A percentile compares a stretch with the other conserved stretches of the same genome.
Evolutionary conservation across 2,113 vertebrate species (phyloP).

Genomic region (Callopanchax toddi): DNA sequence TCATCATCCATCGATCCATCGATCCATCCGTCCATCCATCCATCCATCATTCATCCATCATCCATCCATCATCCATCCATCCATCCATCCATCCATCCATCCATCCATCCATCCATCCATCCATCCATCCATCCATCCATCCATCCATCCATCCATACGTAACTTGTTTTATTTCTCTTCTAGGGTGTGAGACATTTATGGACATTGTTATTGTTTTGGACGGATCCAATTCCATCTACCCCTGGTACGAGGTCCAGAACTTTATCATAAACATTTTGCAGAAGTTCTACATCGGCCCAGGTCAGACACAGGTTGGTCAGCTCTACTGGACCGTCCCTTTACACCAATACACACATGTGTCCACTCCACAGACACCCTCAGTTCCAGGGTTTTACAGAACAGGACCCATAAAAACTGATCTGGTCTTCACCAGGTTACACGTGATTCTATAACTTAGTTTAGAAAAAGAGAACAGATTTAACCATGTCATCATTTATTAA

Average conservation of each 20-base stretch:
- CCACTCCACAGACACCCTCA: too few relatives aligned
- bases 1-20: too few relatives aligned
- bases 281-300: slow-evolving; percentile 93
- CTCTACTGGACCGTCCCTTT: background rate
- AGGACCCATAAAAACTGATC: too few relatives aligned
- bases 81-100: slow-evolving; percentile 7
- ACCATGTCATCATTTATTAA: too few relatives aligned
- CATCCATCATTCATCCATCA: background rate
- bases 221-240: slow-evolving; percentile 98
- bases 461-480: too few relatives aligned
- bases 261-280: slow-evolving; percentile 96
- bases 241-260: slow-evolving; percentile 95
- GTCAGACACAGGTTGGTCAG: slow-evolving; percentile 92
- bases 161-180: background rate
- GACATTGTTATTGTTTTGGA: slow-evolving; percentile 97
- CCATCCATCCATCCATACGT: background rate
- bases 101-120: background rate
- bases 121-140: background rate
- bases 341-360: background rate
- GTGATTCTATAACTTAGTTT: too few relatives aligned
- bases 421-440: too few relatives aligned
- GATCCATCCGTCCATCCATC: too few relatives aligned
- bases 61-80: slow-evolving; percentile 9
- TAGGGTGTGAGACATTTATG: slow-evolving; percentile 98
- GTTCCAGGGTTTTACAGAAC: too few relatives aligned